Base-by-base conservation (phyloP, 2,113 vertebrate genomes). In the Platichthys flesus region DNA sequence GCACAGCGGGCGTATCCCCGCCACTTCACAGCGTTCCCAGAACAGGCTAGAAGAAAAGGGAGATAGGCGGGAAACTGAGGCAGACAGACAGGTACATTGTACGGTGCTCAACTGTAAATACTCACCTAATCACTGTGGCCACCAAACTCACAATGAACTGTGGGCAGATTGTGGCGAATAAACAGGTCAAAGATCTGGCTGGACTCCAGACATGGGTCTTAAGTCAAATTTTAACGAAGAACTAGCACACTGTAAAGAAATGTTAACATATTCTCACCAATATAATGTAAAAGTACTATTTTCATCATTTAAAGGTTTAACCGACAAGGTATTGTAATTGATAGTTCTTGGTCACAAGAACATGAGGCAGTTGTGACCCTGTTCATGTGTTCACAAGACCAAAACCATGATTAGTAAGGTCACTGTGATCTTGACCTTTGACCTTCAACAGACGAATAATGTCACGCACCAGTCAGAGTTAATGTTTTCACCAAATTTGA, bases 21-120 rank as follows among this genome's bases (percentile, higher is more conserved):
- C 75, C 54, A 71, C 80, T 77, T 74, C 78, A 79, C 88, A 91
- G 86, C 94, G 92, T 93, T 91, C 92, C 90, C 69, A 90, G 94
- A 93, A 92, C 91, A 85, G 24, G 88, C 87, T 93, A 84, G 76
- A 85, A 85, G 77, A 84, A 74, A 84, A 20, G 68, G 56, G 54
- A 74, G 69, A 76, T 67, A 69, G 63, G 78, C 57, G 52, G 81
- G 76, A 83, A 85, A 77, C 71, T 70, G 67, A 83, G 79, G 58
- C 35, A 77, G 77, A 77, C 68, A 77, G 81, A 85, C 80, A 75
- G 73, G 77, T 83, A 79, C 61, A 80, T 80, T 81, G 56, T 71
- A 73, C 26, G 66, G 71, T 45, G 13, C 56, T 76, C 58, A 69
- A 63, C 64, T 79, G 77, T 81, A 72, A 73, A 60, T 74, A 79